These are phyloP conservation scores for Mythimna lalbum DNA, from an alignment of 2,888 invertebrate genomes.

Conservation along the genomic window DNA sequence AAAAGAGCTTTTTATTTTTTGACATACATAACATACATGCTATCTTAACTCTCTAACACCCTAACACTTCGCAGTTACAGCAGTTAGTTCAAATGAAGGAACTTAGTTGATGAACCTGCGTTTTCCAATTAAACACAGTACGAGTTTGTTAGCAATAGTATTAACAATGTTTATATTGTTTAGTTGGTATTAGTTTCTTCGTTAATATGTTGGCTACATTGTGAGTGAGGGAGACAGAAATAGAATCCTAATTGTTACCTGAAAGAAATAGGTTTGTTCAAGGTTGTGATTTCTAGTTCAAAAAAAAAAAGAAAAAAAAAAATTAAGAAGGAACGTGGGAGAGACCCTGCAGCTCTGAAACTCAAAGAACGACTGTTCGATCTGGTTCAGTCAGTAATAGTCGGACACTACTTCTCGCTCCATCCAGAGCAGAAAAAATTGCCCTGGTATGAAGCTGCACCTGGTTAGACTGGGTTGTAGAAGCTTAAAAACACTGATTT, in stretches of 20 bases:
- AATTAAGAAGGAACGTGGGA: not conserved
- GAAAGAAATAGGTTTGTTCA: not conserved
- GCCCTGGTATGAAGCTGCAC: too few species aligned
- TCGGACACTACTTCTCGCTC: too few species aligned
- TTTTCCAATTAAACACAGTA: constrained; percentile 70
- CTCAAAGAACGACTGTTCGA: too few species aligned
- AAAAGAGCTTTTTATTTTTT: too few species aligned
- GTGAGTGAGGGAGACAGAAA: not conserved
- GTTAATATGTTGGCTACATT: constrained; percentile 2
- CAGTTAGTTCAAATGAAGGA: constrained; percentile 67
- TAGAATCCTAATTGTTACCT: not conserved
- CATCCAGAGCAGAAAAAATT: too few species aligned
- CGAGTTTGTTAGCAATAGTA: constrained; percentile 63
- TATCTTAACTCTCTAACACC: constrained; percentile 20
- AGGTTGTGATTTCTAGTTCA: not conserved
- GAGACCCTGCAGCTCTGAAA: too few species aligned
- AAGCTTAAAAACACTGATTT: too few species aligned
- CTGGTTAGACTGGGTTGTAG: too few species aligned
- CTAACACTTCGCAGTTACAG: constrained; percentile 59
- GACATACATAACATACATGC: not conserved
- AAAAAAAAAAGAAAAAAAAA: too few species aligned
- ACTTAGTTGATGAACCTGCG: constrained; percentile 68
- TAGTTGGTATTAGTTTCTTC: constrained; percentile 52
- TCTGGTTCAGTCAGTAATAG: too few species aligned
- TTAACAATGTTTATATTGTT: constrained; percentile 65